Evolutionary conservation across 2,113 vertebrate species (phyloP), one percentile per base, ranked within the genome.

Genomic region (Lutjanus erythropterus): DNA sequence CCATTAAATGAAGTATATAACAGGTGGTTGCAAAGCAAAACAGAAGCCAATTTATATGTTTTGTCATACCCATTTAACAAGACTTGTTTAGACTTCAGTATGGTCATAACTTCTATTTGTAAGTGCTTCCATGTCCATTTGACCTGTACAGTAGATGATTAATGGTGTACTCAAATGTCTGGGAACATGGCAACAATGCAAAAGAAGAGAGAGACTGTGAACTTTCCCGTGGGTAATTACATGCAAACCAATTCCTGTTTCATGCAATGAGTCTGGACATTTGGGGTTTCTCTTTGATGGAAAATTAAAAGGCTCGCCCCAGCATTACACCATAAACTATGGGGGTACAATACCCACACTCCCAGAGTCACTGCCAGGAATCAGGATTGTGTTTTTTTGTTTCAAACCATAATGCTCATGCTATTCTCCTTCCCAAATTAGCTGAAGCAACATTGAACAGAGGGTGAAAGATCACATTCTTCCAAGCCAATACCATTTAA

Each of bases 161-260:
- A 75, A 89, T 89, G 69, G 71, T 82, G 74, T 16, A 61, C 58
- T 90, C 55, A 64, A 69, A 86, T 50, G 78, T 78, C 81, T 85
- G 72, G 81, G 79, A 90, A 90, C 61, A 76, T 81, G 73, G 64
- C 75, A 79, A 29, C 0, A 10, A 75, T 68, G 74, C 77, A 87
- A 78, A 82, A 75, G 71, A 65, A 66, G 67, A 75, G 67, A 75
- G 49, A 65, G 59, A 58, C 59, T 78, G 41, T 81, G 68, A 90
- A 76, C 84, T 81, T 91, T 88, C 75, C 75, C 70, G 72, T 73
- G 71, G 67, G 74, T 65, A 83, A 90, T 89, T 88, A 86, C 80
- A 75, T 65, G 52, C 59, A 80, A 84, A 88, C 80, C 86, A 72
- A 70, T 80, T 91, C 81, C 84, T 88, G 86, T 84, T 91, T 76